Percentiles rank a stretch among this genome's conserved stretches.
Conservation (phyloP, 2,797 vertebrate genomes). For the Acropternis orthonyx region DNA sequence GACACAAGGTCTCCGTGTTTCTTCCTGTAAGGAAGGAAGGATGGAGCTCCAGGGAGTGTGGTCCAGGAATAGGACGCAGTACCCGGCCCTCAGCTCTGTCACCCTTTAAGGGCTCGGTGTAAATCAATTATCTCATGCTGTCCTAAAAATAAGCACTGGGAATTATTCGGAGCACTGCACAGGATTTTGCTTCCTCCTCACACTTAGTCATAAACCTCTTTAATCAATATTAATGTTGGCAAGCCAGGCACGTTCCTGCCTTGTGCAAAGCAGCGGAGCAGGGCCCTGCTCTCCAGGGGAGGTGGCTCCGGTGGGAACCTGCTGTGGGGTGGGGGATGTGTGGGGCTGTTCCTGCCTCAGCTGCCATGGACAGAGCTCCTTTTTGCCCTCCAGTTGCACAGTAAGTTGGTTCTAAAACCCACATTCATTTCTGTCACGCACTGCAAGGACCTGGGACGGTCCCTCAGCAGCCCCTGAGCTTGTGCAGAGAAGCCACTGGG, state of each 20-base stretch:
- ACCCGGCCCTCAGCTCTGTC: background rate
- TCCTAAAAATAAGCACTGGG: conserved; percentile 38
- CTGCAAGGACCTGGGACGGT: background rate
- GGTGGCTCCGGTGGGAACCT: background rate
- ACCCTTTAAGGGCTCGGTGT: background rate
- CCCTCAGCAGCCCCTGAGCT: background rate
- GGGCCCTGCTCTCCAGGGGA: background rate
- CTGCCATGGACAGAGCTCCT: conserved; percentile 1
- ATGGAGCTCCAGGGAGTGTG: accelerated
- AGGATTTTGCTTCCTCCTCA: conserved; percentile 48
- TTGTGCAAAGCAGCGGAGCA: background rate
- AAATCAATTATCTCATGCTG: background rate
- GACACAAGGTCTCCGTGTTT: too few relatives aligned
- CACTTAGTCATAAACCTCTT: conserved; percentile 16
- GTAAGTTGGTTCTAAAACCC: background rate
- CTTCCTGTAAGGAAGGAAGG: background rate
- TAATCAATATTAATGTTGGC: background rate
- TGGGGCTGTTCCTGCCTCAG: background rate
- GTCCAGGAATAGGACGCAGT: too few relatives aligned
- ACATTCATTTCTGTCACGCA: background rate
- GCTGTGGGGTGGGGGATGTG: background rate
- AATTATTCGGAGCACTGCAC: background rate
- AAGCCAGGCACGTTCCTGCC: background rate
- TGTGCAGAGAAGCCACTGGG: accelerated
- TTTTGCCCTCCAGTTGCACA: background rate